These are phyloP conservation scores for Fistularia tabacaria DNA, from an alignment of 2,797 vertebrate genomes.

Conservation along the genomic window DNA sequence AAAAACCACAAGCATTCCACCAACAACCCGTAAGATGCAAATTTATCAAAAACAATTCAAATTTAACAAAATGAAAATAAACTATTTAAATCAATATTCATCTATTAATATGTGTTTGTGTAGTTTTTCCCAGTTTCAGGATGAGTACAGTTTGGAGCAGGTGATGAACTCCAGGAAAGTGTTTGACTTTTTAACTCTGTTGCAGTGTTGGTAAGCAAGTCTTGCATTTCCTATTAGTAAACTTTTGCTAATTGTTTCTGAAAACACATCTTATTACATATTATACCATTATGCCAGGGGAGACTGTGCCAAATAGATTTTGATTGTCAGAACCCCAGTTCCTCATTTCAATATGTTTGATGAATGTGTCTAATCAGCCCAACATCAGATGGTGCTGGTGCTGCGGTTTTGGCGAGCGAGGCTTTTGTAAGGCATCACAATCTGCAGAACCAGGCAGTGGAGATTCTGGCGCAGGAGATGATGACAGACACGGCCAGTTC, in stretches of 20 bases:
- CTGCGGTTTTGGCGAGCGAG: slow-evolving; percentile 87
- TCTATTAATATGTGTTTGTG: neutral
- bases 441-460: slow-evolving; percentile 85
- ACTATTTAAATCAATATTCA: neutral
- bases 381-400: slow-evolving; percentile 91
- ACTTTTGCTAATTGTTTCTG: too few species aligned
- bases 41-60: neutral
- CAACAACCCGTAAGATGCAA: slow-evolving; percentile 89
- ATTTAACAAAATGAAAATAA: neutral
- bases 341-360: too few species aligned
- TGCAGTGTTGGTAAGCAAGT: slow-evolving; percentile 92
- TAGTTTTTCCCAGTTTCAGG: slow-evolving; percentile 92
- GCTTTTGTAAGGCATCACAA: slow-evolving; percentile 78
- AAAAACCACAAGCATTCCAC: slow-evolving; percentile 97
- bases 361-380: slow-evolving; percentile 74
- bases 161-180: slow-evolving; percentile 83
- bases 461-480: slow-evolving; percentile 96
- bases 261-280: too few species aligned
- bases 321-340: too few species aligned
- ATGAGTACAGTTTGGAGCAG: slow-evolving; percentile 89
- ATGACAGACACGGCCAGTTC: slow-evolving; percentile 83
- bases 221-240: neutral
- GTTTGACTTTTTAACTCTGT: slow-evolving; percentile 87
- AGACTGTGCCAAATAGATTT: neutral
- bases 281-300: too few species aligned